phyloP scores from a whole-genome alignment of 2,113 vertebrate genomes.

The Chamaea fasciata region DNA sequence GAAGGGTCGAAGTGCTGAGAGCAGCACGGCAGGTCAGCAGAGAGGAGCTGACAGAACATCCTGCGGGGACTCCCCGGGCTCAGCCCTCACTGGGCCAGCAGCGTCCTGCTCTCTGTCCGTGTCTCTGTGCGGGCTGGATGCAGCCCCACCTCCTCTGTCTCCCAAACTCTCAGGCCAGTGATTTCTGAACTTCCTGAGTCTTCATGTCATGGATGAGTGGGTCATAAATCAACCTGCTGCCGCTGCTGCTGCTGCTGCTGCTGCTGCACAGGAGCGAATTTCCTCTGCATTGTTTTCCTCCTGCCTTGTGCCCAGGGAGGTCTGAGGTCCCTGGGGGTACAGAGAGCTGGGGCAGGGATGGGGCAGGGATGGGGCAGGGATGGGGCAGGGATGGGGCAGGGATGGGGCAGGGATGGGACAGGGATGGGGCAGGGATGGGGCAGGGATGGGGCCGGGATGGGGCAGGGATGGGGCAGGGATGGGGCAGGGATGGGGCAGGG shows the following conservation, averaged over 20 bases:
- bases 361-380: too few species aligned
- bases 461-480: too few species aligned
- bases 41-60: not conserved
- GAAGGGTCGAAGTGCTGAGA: not conserved
- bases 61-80: not conserved
- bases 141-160: not conserved
- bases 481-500: not conserved
- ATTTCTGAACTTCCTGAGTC: not conserved
- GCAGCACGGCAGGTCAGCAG: not conserved
- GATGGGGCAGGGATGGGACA: not conserved
- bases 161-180: not conserved
- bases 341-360: not conserved
- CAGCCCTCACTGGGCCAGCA: not conserved
- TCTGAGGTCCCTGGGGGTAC: not conserved
- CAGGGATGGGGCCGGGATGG: not conserved
- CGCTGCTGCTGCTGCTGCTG: not conserved
- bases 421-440: not conserved
- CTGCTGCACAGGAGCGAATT: not conserved
- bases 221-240: not conserved
- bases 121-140: not conserved
- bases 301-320: too few species aligned
- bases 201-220: not conserved
- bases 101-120: not conserved
- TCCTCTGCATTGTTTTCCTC: not conserved
- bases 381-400: not conserved